Conservation (phyloP, 2,113 vertebrate species). For the Athene cunicularia region DNA sequence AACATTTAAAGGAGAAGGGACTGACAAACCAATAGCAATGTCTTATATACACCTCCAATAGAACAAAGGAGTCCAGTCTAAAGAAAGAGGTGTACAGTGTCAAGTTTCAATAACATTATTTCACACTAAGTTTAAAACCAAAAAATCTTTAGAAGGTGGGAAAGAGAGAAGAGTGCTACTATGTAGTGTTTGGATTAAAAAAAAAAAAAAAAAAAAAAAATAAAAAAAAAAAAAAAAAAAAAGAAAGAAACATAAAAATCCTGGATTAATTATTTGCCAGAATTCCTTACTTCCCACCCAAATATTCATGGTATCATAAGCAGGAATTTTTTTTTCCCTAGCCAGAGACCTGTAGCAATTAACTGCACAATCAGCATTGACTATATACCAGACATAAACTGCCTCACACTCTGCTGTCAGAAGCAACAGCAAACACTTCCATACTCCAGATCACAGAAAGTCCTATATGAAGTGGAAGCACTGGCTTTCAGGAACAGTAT, state of each 20-base stretch:
- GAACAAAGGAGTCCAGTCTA: not conserved
- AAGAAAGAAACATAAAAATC: not conserved
- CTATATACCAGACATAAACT: not conserved
- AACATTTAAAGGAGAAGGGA: not conserved
- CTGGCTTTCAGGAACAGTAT: not conserved
- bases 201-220: not conserved
- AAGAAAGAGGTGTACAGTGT: not conserved
- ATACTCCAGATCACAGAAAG: not conserved
- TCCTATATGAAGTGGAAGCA: not conserved
- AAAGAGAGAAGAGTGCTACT: not conserved
- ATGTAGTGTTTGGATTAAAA: not conserved
- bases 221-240: not conserved
- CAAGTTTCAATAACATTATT: not conserved
- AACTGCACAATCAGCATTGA: not conserved
- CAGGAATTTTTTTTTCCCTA: not conserved
- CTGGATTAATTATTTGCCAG: not conserved
- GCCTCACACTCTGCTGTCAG: not conserved
- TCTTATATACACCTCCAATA: not conserved
- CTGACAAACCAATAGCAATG: not conserved
- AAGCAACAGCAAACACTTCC: not conserved
- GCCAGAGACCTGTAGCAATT: not conserved
- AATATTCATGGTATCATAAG: not conserved
- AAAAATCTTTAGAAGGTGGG: not conserved
- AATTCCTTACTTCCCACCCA: not conserved
- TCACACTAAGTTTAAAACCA: not conserved